Evolutionary conservation across 2,888 invertebrate genomes (phyloP), one percentile per base, ranked within the genome.

Genomic region (Choreutis nemorana): DNA sequence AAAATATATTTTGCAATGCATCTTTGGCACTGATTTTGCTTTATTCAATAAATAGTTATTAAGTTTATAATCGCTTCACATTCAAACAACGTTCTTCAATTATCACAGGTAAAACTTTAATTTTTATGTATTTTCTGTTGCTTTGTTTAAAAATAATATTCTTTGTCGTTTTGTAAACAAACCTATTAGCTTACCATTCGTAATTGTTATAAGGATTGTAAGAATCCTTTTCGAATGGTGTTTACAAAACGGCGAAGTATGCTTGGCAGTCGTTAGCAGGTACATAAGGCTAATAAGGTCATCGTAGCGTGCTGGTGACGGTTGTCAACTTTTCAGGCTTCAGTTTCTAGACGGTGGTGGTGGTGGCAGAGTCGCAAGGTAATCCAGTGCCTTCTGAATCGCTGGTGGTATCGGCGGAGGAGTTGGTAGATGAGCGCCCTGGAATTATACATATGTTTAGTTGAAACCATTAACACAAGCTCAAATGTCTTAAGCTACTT

Each of bases 351-450:
- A 14, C 23, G 52, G 52, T 36, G 81, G 72, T 11, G 54, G 38
- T 33, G 85, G 83, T 21, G 87, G 87, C 34, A 86, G 73, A 2
- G 85, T 83, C 8, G 85, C 84, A 37, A 87, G 77, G 63, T 83
- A 88, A 48, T 89, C 89, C 22, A 89, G 67, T 15, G 89, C 87
- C 60, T 85, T 87, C 55, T 87, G 87, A 42, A 89, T 89, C 57
- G 84, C 87, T 52, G 86, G 85, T 32, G 89, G 89, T 36, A 84
- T 85, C 38, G 89, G 89, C n/a, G 89, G 89, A 7, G 89, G 84
- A 7, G 89, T 89, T 4, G 89, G 89, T 37, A 89, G 60, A 71
- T 89, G 89, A 13, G 83, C 87, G 10, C 89, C 89, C 72, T 82
- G 71, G n/a, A 63, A 62, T 14, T 32, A 13, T 12, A 24, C n/a